Percentiles rank a stretch among this genome's conserved stretches.
Evolutionary conservation across 2,888 invertebrate genomes (phyloP).

Genomic region (Nycteola revayana): DNA sequence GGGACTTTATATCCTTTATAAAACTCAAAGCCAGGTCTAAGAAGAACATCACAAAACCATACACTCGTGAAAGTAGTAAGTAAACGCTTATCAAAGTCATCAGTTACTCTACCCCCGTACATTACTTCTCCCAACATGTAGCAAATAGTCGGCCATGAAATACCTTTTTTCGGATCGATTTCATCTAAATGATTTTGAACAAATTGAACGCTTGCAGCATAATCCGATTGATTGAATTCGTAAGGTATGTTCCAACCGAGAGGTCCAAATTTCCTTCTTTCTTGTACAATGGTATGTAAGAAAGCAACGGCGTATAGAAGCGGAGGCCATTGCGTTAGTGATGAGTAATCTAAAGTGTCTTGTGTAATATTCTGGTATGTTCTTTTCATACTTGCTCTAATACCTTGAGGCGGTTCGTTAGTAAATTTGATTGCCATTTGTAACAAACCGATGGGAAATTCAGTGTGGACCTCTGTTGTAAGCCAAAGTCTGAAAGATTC

Average conservation of each 20-base stretch:
- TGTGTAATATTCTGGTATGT: constrained; percentile 95
- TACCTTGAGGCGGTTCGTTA: constrained; percentile 98
- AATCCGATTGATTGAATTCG: constrained; percentile 98
- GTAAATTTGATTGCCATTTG: constrained; percentile 99
- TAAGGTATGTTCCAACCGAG: constrained; percentile 98
- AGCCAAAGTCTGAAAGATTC: constrained; percentile 95
- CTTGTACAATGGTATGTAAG: constrained; percentile 97
- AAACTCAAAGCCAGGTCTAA: constrained; percentile 95
- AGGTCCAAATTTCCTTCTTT: constrained; percentile 97
- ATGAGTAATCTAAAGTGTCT: constrained; percentile 95
- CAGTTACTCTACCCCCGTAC: constrained; percentile 96
- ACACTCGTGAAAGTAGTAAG: constrained; percentile 96
- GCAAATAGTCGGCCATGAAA: constrained; percentile 98
- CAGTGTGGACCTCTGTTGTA: constrained; percentile 95
- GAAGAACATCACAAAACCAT: constrained; percentile 96
- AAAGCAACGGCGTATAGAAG: constrained; percentile 96
- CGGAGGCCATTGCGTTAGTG: constrained; percentile 96
- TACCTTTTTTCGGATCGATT: constrained; percentile 97
- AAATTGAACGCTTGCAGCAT: constrained; percentile 97
- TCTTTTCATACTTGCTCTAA: constrained; percentile 94
- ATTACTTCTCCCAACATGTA: constrained; percentile 98
- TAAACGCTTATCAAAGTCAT: constrained; percentile 97
- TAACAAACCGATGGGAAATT: constrained; percentile 93
- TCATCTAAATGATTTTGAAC: constrained; percentile 98
- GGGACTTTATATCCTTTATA: constrained; percentile 97